Conservation (phyloP, 2,797 vertebrate species). For the Anableps anableps region DNA sequence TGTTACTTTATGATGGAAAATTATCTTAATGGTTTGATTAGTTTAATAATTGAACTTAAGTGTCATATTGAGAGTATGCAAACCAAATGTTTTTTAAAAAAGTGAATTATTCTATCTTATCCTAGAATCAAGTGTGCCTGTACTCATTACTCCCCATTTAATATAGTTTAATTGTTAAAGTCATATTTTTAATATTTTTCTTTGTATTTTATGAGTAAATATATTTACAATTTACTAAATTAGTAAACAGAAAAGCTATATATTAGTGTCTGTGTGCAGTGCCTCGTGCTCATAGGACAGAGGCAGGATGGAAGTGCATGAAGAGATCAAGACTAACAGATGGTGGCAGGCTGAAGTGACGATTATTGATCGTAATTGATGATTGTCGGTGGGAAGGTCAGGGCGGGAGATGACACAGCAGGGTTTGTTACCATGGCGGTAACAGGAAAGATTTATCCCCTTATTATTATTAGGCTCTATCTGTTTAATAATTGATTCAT, state of each 20-base stretch:
- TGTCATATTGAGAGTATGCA: background rate
- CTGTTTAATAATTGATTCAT: conserved; percentile 65
- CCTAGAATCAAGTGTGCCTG: too few species aligned
- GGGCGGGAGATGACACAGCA: conserved; percentile 51
- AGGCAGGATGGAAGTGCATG: background rate
- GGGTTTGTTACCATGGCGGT: conserved; percentile 66
- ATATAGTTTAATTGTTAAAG: too few species aligned
- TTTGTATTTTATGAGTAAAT: background rate
- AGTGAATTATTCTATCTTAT: too few species aligned
- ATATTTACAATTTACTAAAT: background rate
- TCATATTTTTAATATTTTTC: background rate
- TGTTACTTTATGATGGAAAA: too few species aligned
- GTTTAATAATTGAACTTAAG: background rate
- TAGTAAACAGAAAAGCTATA: background rate
- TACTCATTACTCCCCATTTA: too few species aligned
- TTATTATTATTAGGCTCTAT: conserved; percentile 60
- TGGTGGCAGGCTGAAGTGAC: conserved; percentile 33
- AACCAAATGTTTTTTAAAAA: too few species aligned
- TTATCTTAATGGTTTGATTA: background rate
- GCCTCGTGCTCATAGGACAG: background rate
- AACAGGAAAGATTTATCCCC: conserved; percentile 51
- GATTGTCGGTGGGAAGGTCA: conserved; percentile 59
- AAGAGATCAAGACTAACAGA: conserved; percentile 25
- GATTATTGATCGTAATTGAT: conserved; percentile 61
- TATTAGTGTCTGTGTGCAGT: background rate